These are phyloP conservation scores for Operophtera brumata DNA, from an alignment of 2,888 invertebrate genomes.

Conservation along the genomic window DNA sequence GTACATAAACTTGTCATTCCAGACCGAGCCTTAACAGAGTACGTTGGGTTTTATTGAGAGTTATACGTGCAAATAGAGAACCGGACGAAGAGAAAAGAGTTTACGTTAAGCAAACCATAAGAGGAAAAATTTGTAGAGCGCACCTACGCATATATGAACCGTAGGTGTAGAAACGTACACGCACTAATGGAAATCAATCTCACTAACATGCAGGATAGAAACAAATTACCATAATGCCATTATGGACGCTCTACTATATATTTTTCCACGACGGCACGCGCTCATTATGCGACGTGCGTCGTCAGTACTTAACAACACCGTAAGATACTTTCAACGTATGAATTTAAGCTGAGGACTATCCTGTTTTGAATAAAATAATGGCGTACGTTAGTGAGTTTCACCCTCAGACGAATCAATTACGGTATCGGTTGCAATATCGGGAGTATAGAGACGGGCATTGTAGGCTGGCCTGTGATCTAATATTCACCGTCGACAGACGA, in stretches of 20 bases:
- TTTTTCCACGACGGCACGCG: slow-evolving; percentile 5
- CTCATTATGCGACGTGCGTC: slow-evolving; percentile 54
- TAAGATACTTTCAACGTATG: slow-evolving; percentile 39
- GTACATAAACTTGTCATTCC: slow-evolving; percentile 40
- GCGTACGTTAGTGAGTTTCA: slow-evolving; percentile 8
- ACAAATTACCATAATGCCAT: not conserved
- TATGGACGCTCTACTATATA: not conserved
- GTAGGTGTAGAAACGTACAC: too few relatives aligned
- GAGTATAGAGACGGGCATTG: slow-evolving; percentile 57
- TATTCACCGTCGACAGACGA: slow-evolving; percentile 73
- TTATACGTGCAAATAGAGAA: slow-evolving; percentile 14
- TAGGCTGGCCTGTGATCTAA: slow-evolving; percentile 68
- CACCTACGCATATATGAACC: not conserved
- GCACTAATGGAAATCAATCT: not conserved
- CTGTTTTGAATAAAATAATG: slow-evolving; percentile 29
- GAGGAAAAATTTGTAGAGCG: not conserved
- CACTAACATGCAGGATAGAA: not conserved
- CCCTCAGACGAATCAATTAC: slow-evolving; percentile 51
- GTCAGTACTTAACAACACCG: slow-evolving; percentile 41
- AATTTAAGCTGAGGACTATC: slow-evolving; percentile 30
- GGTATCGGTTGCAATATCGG: slow-evolving; percentile 58
- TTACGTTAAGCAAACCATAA: not conserved
- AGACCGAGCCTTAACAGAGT: slow-evolving; percentile 28
- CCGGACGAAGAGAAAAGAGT: slow-evolving; percentile 1
- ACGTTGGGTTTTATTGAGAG: slow-evolving; percentile 27